Base-by-base conservation (phyloP, 2,113 vertebrate species). In the Perca fluviatilis region DNA sequence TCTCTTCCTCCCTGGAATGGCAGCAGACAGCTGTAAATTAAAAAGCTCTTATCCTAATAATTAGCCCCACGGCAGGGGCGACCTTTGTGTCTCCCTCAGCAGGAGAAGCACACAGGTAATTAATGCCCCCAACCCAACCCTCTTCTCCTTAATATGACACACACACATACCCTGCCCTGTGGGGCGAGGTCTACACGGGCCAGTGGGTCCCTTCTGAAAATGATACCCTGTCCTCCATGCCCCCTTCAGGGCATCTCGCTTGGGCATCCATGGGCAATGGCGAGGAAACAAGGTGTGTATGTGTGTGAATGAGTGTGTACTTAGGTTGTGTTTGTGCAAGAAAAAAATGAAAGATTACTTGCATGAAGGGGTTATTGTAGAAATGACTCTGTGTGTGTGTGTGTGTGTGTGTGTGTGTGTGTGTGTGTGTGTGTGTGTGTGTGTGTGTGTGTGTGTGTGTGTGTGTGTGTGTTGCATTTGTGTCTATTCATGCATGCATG, bases 31-130 rank as follows among this genome's bases (percentile, higher is more conserved):
- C 91, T 61, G 90, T 93, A 93, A 94, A 92, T 94, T 92, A 95
- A 93, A 95, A 93, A 92, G 83, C 86, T 90, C 90, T 95, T 94
- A 89, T 88, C 90, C 88, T 89, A 87, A 79, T 95, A 95, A 96
- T 96, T 96, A 93, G 86, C 87, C 94, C 83, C 75, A 77, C 86
- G 53, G 88, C 65, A 57, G 86, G 88, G 89, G 78, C 85, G 80
- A 94, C 89, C 89, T 92, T 91, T 94, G 92, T 90, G 93, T 77
- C 83, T 93, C 80, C 81, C 93, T 74, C 85, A 86, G 86, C 88
- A 84, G 86, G 89, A 87, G 89, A 63, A 81, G 86, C 90, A 92
- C 88, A 94, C 88, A 93, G 92, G 94, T 95, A 92, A 95, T 95
- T 93, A 95, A 95, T 95, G 95, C 94, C 67, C 89, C 78, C 18